Evolutionary conservation across 2,113 vertebrate genomes (phyloP), one percentile per base, ranked within the genome.

Genomic region (Panurus biarmicus): DNA sequence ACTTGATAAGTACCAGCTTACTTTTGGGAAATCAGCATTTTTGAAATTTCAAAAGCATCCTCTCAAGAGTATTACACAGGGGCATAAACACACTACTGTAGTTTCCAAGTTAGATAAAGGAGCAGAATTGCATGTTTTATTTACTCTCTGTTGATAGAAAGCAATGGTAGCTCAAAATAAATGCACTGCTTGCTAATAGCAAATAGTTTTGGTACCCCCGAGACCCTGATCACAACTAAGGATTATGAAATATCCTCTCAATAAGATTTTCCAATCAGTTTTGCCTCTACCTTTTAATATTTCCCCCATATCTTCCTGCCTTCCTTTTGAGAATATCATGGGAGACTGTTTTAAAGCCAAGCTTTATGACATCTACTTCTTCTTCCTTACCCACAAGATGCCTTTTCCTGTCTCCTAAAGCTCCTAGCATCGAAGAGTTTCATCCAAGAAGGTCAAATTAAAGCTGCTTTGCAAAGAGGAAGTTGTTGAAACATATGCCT

Each of bases 391-490:
- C 67, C 64, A 51, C 38, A 70, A 62, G 42, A 62, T 69, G 47
- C n/a, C 48, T 73, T 88, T 73, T 88, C 19, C 75, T 80, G 72
- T 62, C 51, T 87, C 74, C 45, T 85, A 78, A 65, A 84, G 54
- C 18, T 82, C 26, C 51, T 94, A 71, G 5, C 38, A 69, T 45
- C 40, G 28, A 64, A 26, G 9, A 84, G 15, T 64, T 84, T 91
- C 16, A 54, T 89, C 65, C 80, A 44, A 83, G 54, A 91, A 91
- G 71, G 93, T 93, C 67, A 93, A 31, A 83, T 90, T 82, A 87
- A 81, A 96, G 40, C 71, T 65, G 19, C 48, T 87, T 82, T 89
- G 25, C 31, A 72, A 92, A 85, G 48, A 77, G 16, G 29, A 77
- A 64, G 14, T 84, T 5, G 24, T 44, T 89, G 86, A 80, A 93